phyloP scores from a whole-genome alignment of 2,113 vertebrate species.

The Eulacestoma nigropectus region DNA sequence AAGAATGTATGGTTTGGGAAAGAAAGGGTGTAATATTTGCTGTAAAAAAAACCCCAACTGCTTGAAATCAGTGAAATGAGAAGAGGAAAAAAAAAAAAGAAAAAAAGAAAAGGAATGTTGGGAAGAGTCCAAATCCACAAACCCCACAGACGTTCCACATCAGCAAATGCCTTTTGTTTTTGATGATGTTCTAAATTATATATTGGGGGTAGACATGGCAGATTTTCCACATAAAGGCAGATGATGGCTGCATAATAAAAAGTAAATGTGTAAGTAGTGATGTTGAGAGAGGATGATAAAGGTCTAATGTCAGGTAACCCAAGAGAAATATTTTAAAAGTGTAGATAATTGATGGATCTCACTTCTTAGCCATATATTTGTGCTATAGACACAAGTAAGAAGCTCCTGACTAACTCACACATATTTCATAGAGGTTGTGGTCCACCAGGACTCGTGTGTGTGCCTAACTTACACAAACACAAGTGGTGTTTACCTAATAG shows the following conservation, averaged over 20 bases:
- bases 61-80: background rate
- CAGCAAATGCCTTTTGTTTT: background rate
- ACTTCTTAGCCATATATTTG: background rate
- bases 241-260: background rate
- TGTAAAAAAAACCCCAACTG: background rate
- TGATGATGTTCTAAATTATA: background rate
- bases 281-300: background rate
- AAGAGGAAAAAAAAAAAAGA: background rate
- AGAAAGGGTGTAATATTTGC: background rate
- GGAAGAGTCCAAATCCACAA: background rate
- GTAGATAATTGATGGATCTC: background rate
- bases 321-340: background rate
- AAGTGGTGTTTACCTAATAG: background rate
- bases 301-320: background rate
- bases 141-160: background rate
- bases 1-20: background rate
- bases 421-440: background rate
- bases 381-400: background rate
- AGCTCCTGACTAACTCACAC: background rate
- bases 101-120: background rate
- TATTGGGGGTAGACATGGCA: background rate
- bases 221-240: background rate
- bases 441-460: background rate
- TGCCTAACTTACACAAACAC: background rate
- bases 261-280: background rate